These are phyloP conservation scores for Gyps fulvus DNA, from an alignment of 2,113 vertebrate species.

Conservation along the genomic window DNA sequence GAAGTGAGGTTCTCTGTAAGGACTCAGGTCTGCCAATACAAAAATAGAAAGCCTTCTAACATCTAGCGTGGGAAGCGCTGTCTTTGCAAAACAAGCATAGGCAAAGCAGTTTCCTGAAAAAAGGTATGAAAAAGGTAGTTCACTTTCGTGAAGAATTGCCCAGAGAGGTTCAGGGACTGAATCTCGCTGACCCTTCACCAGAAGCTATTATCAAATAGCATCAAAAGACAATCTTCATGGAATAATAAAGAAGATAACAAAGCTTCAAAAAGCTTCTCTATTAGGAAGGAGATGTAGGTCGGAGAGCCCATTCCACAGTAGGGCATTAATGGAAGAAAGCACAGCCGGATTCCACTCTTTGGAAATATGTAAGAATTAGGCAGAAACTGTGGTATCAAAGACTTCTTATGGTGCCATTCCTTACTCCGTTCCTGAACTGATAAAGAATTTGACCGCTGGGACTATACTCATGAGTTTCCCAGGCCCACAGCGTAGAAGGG, in stretches of 20 bases:
- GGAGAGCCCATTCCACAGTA: not conserved
- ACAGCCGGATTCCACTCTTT: not conserved
- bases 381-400: not conserved
- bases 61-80: rapidly evolving
- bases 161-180: not conserved
- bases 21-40: not conserved
- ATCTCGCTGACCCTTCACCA: not conserved
- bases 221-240: not conserved
- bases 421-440: not conserved
- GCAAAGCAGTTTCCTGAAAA: not conserved
- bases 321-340: not conserved
- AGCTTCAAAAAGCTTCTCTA: not conserved
- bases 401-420: not conserved
- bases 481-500: rapidly evolving
- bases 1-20: not conserved
- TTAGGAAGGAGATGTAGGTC: not conserved
- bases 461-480: not conserved
- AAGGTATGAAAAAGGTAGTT: not conserved
- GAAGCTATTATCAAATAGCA: not conserved
- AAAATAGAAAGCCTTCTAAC: not conserved
- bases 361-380: not conserved
- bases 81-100: not conserved
- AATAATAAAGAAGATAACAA: not conserved
- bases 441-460: not conserved
- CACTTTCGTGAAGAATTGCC: rapidly evolving